Conservation (phyloP, 2,888 invertebrate genomes). For the Chrysolina oricalcia region DNA sequence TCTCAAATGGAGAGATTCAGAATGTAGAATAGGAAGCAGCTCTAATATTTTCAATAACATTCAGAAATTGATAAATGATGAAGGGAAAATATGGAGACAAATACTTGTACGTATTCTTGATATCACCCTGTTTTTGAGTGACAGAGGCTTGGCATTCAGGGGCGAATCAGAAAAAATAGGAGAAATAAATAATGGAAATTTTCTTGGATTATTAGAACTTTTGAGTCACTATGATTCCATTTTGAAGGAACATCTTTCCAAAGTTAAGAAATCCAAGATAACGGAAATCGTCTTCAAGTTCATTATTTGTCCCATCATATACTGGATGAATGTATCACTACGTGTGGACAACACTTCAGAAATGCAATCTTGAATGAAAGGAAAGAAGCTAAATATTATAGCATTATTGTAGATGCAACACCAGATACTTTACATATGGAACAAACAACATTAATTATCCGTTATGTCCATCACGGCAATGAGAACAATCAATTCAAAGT, state of each 20-base stretch:
- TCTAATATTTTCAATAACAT: too few relatives aligned
- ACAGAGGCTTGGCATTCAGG: slow-evolving; percentile 1
- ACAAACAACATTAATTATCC: too few relatives aligned
- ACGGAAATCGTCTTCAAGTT: slow-evolving; percentile 1
- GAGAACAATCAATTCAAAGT: too few relatives aligned
- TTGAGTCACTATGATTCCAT: slow-evolving; percentile 5
- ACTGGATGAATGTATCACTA: too few relatives aligned
- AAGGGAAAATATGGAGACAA: slow-evolving; percentile 8
- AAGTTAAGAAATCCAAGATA: background rate
- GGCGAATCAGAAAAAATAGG: slow-evolving; percentile 8
- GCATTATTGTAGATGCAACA: slow-evolving; percentile 9
- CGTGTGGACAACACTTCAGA: background rate
- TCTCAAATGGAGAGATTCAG: too few relatives aligned
- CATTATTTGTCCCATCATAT: slow-evolving; percentile 5
- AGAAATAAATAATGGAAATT: slow-evolving; percentile 8
- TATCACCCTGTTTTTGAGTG: slow-evolving; percentile 12
- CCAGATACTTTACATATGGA: too few relatives aligned
- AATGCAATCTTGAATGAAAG: slow-evolving; percentile 9
- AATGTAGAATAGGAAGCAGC: too few relatives aligned
- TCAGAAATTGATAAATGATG: too few relatives aligned
- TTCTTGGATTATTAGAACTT: slow-evolving; percentile 12
- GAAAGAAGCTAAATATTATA: slow-evolving; percentile 12
- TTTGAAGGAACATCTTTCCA: slow-evolving; percentile 2
- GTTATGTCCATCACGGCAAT: too few relatives aligned
- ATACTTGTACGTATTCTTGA: slow-evolving; percentile 3